Base-by-base conservation (phyloP, 2,113 vertebrate genomes). In the Lamprologus callipterus region DNA sequence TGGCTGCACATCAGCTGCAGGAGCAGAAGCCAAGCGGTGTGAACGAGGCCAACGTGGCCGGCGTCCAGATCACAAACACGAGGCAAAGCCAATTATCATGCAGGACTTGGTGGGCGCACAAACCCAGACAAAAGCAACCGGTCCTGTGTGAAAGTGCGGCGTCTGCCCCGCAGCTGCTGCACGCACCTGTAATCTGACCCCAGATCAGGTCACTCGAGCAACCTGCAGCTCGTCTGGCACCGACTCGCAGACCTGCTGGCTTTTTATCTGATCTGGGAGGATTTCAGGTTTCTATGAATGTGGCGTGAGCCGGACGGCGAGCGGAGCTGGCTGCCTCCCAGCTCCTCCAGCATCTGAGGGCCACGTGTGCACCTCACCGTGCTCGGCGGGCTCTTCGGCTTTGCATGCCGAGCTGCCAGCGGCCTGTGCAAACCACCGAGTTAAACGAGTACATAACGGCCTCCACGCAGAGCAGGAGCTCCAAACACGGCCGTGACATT, bases 321-420 rank as follows among this genome's bases (percentile, higher is more conserved):
- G 23, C 9, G 4, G 21, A 26, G 40, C 70, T 31, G 70, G 42
- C 70, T 49, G 1, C 42, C 42, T 11, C 9, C 42, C 70, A 78
- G 26, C 70, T 78, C 42, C 23, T 73, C 49, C 80, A 82, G 88
- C 94, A 95, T 94, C 94, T 94, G 92, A 94, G 58, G 58, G 81
- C 93, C 93, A 95, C 92, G 91, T 94, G 94, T 92, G 89, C 82
- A 60, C 82, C 82, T 87, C 26, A 11, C 16, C 16, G 49, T 82
- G 87, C 82, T 87, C 9, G 26, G 3, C 47, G 65, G 82, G 85
- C 85, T 80, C 60, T 90, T 94, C 82, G 70, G 88, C 87, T 88
- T 14, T 65, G 81, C 89, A 92, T 83, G 84, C 53, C 49, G 54
- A 80, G 83, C 70, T 88, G 87, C 93, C 88, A 90, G 87, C 28